These are phyloP conservation scores for Papilio xuthus DNA, from an alignment of 1,140 invertebrate genomes.

Conservation along the genomic window DNA sequence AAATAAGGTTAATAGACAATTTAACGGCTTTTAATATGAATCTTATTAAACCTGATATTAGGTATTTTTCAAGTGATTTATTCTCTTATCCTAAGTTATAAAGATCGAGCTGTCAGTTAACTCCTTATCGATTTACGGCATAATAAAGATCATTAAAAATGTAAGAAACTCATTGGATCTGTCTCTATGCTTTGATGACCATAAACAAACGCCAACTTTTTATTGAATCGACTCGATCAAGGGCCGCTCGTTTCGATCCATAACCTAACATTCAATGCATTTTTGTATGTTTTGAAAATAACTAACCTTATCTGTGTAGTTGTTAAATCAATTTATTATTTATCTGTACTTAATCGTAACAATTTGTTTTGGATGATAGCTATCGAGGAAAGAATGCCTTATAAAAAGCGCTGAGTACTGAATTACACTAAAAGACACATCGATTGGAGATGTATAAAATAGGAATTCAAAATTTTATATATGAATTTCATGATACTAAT, in stretches of 20 bases:
- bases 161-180: conserved; percentile 37
- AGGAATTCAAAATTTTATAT: too few relatives aligned
- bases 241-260: conserved; percentile 33
- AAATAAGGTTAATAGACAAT: too few relatives aligned
- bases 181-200: conserved; percentile 38
- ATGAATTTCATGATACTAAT: too few relatives aligned
- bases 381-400: too few relatives aligned
- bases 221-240: conserved; percentile 12
- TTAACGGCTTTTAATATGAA: background rate
- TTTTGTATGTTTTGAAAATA: conserved; percentile 39
- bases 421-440: too few relatives aligned
- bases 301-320: conserved; percentile 3
- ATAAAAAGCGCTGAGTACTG: too few relatives aligned
- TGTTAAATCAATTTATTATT: conserved; percentile 10
- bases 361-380: too few relatives aligned
- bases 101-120: background rate
- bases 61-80: conserved; percentile 30
- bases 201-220: conserved; percentile 37
- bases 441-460: too few relatives aligned
- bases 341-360: too few relatives aligned
- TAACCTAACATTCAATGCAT: conserved; percentile 30
- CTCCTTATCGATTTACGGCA: conserved; percentile 29
- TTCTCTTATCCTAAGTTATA: background rate
- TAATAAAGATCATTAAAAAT: conserved; percentile 37
- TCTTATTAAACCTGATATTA: conserved; percentile 22